Base-by-base conservation (phyloP, 64 coral and sea anemone genomes). In the Astreopora myriophthalma region DNA sequence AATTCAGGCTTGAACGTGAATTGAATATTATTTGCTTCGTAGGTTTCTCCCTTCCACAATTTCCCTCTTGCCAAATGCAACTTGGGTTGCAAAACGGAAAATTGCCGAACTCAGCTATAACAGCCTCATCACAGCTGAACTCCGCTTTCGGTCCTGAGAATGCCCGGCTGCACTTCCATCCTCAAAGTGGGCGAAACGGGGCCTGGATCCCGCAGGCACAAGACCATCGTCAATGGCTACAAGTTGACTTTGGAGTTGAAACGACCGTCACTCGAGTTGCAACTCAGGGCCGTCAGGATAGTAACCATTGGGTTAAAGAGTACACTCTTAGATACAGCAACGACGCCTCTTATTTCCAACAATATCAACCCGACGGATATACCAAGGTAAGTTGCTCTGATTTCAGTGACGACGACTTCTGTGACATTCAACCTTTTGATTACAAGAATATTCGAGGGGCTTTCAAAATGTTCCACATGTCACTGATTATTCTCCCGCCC, bases 81-180 rank as follows among this genome's bases (percentile, higher is more conserved):
- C 79, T 83, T 35, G 79, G 79, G 38, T 36, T 83, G 8, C 55
- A 83, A 58, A 83, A 38, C 16, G 79, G 79, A 22, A 23, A 83
- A 37, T 9, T 83, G 19, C 79, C 79, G 23, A 36, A 83, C 5
- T 83, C 79, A 6, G 79, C 57, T 5, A 37, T 87, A 13, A 72
- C 66, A 3, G 85, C 85, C 24, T 87, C 85, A 6, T 72, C 66
- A 0, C 35, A 87, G 65, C 67, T 30, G 4, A 23, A 13, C 3
- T 31, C 33, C 10, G 1, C 16, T 8, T 37, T 20, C 71, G 44
- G 44, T n/a, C 6, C 84, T 0, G 24, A 65, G 17, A 86, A 86
- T 86, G 84, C 84, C 6, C 28, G 84, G 12, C 19, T 86, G 26
- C 64, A 86, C 4, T 46, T 27, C 17, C 12, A 34, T 6, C 2